These are phyloP conservation scores for Macrotus californicus DNA, from an alignment of 2,113 vertebrate species.

Conservation along the genomic window DNA sequence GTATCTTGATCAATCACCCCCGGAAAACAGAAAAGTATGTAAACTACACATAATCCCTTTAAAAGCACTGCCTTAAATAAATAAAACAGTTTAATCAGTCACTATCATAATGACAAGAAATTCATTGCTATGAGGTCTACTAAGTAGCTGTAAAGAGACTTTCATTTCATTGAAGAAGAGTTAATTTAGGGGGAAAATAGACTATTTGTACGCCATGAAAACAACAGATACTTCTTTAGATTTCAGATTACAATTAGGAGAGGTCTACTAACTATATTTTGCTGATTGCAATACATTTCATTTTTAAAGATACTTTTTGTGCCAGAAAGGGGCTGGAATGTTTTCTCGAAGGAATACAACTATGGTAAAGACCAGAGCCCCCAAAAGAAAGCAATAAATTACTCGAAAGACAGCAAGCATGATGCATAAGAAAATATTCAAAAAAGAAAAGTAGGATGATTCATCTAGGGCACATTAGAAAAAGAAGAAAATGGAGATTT, in stretches of 20 bases:
- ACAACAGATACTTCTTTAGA: slow-evolving; percentile 50
- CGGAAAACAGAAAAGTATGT: background rate
- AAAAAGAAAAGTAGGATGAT: background rate
- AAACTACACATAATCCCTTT: slow-evolving; percentile 37
- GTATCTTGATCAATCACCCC: background rate
- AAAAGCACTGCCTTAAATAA: slow-evolving; percentile 60
- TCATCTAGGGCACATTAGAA: background rate
- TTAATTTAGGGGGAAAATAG: slow-evolving; percentile 57
- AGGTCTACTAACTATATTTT: background rate
- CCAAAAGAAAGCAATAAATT: background rate
- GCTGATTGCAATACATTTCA: background rate
- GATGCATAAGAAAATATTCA: background rate
- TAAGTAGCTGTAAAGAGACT: slow-evolving; percentile 75
- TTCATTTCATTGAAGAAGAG: slow-evolving; percentile 65
- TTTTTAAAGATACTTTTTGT: slow-evolving; percentile 14
- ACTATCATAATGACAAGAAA: slow-evolving; percentile 68
- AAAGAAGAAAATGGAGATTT: background rate
- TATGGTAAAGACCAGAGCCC: background rate
- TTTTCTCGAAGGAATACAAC: background rate
- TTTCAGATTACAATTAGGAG: background rate
- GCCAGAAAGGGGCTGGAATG: background rate
- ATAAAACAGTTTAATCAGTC: slow-evolving; percentile 69
- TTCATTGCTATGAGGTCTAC: slow-evolving; percentile 54
- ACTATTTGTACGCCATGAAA: slow-evolving; percentile 63
- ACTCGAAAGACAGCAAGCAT: slow-evolving; percentile 9